A percentile compares a stretch with the other conserved stretches of the same genome.
Conservation (phyloP, 2,113 vertebrate species). For the Hymenochirus boettgeri region DNA sequence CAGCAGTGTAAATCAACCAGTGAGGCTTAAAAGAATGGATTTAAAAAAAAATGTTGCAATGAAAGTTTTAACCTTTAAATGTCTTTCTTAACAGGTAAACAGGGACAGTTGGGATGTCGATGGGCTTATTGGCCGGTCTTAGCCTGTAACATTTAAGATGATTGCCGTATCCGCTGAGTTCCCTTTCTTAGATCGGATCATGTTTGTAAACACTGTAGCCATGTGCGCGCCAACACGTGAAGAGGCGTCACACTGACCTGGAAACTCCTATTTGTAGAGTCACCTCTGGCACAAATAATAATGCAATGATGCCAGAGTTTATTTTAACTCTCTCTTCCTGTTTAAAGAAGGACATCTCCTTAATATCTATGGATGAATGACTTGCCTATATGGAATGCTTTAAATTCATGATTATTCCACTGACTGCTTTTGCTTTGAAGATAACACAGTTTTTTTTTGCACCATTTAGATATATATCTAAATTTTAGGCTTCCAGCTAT, state of each 20-base stretch:
- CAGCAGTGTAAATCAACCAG: no score
- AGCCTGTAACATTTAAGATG: conserved; percentile 29
- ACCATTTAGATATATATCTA: no score
- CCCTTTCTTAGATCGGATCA: conserved; percentile 42
- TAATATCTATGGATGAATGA: conserved; percentile 19
- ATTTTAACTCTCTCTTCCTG: conserved; percentile 30
- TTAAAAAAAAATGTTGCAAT: no score
- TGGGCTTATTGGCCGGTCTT: no score
- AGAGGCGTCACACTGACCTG: conserved; percentile 45
- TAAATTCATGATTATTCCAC: neutral
- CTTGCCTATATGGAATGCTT: neutral
- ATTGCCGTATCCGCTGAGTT: conserved; percentile 35
- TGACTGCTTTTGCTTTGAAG: neutral
- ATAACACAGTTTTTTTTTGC: no score
- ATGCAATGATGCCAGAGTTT: conserved; percentile 36
- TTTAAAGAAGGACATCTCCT: neutral
- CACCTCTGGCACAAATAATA: conserved; percentile 13
- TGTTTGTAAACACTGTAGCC: conserved; percentile 53
- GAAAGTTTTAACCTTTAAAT: no score
- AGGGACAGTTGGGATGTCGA: no score
- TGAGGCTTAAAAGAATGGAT: no score
- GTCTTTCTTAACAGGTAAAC: no score
- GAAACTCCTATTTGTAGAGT: conserved; percentile 42
- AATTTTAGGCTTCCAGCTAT: no score
- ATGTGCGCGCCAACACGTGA: conserved; percentile 45